Evolutionary conservation across 2,113 vertebrate genomes (phyloP).

Genomic region (Pygoscelis antarcticus): DNA sequence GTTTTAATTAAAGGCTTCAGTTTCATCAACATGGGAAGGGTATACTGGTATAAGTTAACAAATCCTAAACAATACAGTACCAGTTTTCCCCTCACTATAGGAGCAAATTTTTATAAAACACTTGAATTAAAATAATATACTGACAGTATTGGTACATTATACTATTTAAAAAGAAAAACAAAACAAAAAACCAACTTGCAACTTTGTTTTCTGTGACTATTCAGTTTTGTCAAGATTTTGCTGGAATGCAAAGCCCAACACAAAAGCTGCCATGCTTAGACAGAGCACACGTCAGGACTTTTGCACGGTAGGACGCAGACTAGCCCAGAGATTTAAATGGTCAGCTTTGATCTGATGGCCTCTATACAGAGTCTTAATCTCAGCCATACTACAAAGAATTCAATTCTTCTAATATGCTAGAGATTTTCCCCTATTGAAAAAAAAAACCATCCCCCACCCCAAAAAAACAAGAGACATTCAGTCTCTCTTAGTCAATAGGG

Average conservation of each 20-base stretch:
- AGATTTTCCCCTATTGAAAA: neutral
- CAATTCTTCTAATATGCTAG: neutral
- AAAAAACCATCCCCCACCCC: neutral
- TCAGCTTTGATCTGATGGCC: neutral
- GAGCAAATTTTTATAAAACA: neutral
- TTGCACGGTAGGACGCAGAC: neutral
- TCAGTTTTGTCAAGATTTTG: neutral
- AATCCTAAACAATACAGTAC: neutral
- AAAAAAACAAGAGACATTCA: neutral
- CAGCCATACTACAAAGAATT: constrained; percentile 6
- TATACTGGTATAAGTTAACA: neutral
- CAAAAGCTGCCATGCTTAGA: neutral
- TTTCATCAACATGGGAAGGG: neutral
- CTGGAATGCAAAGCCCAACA: constrained; percentile 26
- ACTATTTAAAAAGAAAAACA: neutral
- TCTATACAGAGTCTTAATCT: neutral
- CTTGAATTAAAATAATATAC: neutral
- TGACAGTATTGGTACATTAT: neutral
- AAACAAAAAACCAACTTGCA: neutral
- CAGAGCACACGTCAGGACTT: neutral
- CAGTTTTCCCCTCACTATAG: neutral
- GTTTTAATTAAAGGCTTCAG: neutral
- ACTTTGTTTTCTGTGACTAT: neutral
- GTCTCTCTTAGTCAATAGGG: neutral
- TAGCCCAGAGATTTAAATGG: neutral